Evolutionary conservation across 2,797 vertebrate species (phyloP), one percentile per base, ranked within the genome.

Genomic region (Strix occidentalis): DNA sequence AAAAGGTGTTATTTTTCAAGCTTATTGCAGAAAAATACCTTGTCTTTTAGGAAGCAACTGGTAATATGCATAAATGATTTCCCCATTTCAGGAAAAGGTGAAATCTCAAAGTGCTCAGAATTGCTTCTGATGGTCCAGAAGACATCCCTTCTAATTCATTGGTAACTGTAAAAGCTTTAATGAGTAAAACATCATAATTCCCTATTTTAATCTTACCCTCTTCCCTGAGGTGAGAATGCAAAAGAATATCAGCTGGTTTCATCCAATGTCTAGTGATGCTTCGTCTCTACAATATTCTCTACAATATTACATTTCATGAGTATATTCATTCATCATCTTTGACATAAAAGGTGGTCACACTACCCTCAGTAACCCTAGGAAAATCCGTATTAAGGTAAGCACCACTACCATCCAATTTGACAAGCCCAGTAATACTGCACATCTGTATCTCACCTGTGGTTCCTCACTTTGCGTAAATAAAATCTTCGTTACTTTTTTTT

Each of bases 11-110:
- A 83, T 68, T 89, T 93, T 83, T 46, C 53, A 58, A 88, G 72
- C 71, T 77, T 35, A 64, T 7, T 93, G 50, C 61, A 89, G 92
- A 85, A 95, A 95, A 95, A 85, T 41, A 77, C 23, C 29, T 95
- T 81, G 60, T 41, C 72, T 80, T 92, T 63, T 43, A 84, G n/a
- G 88, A 70, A 64, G 61, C 9, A 7, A 77, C 51, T 64, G 50
- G 46, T 48, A 76, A 87, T 56, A 87, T 23, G 51, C 89, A 92
- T 65, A 96, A 85, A 91, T 84, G 10, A 90, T 91, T 93, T 84
- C 35, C 28, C 10, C 37, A 23, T 91, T 96, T 89, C 82, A 89
- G 63, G 69, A 92, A 93, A 78, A 61, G 1, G 16, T 69, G 54
- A 91, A 41, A 86, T 60, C 56, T 87, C 69, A 18, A 65, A 92